Conservation (phyloP, 2,113 vertebrate species). For the Propithecus coquereli region DNA sequence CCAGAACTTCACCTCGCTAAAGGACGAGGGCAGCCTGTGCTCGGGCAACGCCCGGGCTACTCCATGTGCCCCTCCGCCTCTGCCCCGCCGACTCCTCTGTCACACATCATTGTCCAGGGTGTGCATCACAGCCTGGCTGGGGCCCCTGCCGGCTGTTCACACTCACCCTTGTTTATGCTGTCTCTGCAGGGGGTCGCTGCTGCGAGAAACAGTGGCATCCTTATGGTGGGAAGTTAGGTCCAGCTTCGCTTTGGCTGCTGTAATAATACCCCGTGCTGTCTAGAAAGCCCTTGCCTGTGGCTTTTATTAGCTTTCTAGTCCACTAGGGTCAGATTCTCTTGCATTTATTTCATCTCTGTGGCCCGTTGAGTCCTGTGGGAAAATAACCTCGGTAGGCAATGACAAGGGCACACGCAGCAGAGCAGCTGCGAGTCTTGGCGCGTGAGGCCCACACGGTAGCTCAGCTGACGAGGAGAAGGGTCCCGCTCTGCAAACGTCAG, state of each 20-base stretch:
- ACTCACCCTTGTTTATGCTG: background rate
- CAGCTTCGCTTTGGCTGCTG: background rate
- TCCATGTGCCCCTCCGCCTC: background rate
- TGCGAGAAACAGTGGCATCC: background rate
- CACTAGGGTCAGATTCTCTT: background rate
- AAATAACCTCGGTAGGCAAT: background rate
- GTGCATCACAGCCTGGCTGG: background rate
- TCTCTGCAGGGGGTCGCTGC: background rate
- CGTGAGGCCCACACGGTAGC: background rate
- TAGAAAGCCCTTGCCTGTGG: background rate
- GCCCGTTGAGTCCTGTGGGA: background rate
- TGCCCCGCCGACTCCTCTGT: background rate
- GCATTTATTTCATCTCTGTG: conserved; percentile 6
- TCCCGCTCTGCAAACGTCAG: background rate
- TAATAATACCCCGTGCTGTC: background rate
- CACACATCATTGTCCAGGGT: background rate
- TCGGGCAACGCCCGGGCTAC: background rate
- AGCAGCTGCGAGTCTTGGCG: background rate
- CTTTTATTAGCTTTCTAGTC: conserved; percentile 1
- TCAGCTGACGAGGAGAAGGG: background rate
- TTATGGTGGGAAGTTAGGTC: background rate
- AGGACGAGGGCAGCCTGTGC: background rate
- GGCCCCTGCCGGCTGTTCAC: background rate
- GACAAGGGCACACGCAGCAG: background rate
- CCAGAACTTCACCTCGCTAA: background rate